Conservation (phyloP, 2,888 invertebrate genomes). For the Stenchaetothrips biformis region DNA sequence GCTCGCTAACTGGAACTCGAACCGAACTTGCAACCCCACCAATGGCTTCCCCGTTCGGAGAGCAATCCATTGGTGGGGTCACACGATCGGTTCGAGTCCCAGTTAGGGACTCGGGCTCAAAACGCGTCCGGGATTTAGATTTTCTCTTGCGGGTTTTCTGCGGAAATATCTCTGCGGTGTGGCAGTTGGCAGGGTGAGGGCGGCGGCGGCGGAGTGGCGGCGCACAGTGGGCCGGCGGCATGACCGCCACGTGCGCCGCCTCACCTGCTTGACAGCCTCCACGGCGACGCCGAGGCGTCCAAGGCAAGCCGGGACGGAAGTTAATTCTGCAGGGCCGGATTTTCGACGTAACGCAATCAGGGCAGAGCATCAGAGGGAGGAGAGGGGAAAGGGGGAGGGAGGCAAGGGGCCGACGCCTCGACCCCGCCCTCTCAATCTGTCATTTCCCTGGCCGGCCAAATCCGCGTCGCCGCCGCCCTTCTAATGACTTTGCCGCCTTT, state of each 20-base stretch:
- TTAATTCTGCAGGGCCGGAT: conserved; percentile 15
- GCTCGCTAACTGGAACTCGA: too few species aligned
- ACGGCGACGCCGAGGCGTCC: background rate
- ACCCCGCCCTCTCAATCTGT: background rate
- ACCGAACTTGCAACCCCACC: too few species aligned
- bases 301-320: background rate
- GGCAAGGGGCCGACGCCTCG: too few species aligned
- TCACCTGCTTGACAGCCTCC: background rate
- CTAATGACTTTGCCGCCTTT: conserved; percentile 1
- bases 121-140: too few species aligned
- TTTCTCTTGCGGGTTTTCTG: too few species aligned
- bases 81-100: too few species aligned
- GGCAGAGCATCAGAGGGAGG: background rate
- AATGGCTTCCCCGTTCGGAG: too few species aligned
- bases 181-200: too few species aligned
- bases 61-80: too few species aligned
- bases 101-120: too few species aligned
- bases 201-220: background rate
- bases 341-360: conserved; percentile 20
- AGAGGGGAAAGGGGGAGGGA: too few species aligned
- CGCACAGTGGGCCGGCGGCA: background rate
- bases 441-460: background rate
- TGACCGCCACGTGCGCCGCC: background rate
- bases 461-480: background rate
- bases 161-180: too few species aligned